phyloP scores from a whole-genome alignment of 2,888 invertebrate genomes.

The Tetragonula carbonaria region DNA sequence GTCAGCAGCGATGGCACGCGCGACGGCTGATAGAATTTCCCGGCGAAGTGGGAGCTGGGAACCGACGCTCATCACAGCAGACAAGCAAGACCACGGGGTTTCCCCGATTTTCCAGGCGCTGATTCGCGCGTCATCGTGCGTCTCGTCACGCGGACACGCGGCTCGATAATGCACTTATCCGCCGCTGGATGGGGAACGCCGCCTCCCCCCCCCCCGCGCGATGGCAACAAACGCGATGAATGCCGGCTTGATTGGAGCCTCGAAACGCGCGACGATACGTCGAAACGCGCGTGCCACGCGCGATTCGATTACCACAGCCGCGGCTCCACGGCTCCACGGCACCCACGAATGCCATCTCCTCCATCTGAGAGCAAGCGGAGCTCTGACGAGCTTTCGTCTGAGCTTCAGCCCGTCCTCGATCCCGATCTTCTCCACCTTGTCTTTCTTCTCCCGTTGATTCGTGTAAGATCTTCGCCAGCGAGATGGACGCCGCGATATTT shows the following conservation, averaged over 20 bases:
- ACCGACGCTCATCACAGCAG: neutral
- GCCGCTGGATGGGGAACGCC: slow-evolving; percentile 37
- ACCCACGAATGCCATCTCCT: neutral
- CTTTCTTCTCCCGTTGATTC: neutral
- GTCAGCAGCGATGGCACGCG: neutral
- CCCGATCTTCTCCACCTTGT: neutral
- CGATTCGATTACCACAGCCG: slow-evolving; percentile 66
- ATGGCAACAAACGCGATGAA: slow-evolving; percentile 79
- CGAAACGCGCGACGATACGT: slow-evolving; percentile 72
- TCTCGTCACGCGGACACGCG: slow-evolving; percentile 52
- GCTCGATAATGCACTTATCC: slow-evolving; percentile 61
- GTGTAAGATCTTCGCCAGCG: neutral
- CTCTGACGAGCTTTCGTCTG: neutral
- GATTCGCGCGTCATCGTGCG: slow-evolving; percentile 69
- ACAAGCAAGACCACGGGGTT: slow-evolving; percentile 12
- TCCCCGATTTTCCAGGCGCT: slow-evolving; percentile 53
- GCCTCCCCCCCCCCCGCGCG: slow-evolving; percentile 18
- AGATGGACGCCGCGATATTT: neutral
- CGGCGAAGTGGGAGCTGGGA: neutral
- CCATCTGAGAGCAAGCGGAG: neutral
- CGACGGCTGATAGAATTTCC: neutral
- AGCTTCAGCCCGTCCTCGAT: neutral
- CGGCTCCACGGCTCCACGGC: slow-evolving; percentile 11
- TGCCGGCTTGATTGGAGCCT: slow-evolving; percentile 79
- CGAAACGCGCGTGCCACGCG: slow-evolving; percentile 64